Conservation (phyloP, 2,113 vertebrate genomes). For the Mus pahari region DNA sequence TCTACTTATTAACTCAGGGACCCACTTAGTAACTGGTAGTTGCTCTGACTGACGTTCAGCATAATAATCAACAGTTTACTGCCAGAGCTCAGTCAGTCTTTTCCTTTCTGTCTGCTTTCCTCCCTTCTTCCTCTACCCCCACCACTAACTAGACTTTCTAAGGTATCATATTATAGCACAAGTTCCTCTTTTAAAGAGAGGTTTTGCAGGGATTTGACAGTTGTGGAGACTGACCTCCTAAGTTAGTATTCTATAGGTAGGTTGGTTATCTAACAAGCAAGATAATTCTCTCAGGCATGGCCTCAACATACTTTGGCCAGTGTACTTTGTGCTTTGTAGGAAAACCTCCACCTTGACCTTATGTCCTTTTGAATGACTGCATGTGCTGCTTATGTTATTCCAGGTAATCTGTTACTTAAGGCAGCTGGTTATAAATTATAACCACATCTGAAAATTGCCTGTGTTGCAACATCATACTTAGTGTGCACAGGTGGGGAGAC, state of each 20-base stretch:
- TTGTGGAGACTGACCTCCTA: neutral
- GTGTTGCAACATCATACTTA: neutral
- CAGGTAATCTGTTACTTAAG: neutral
- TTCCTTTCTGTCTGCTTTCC: neutral
- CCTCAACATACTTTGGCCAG: neutral
- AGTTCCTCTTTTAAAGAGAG: neutral
- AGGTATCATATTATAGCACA: neutral
- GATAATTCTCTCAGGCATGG: neutral
- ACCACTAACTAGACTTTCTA: neutral
- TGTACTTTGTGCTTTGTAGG: conserved; percentile 7
- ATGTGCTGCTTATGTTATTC: neutral
- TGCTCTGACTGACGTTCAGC: neutral
- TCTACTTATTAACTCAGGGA: neutral
- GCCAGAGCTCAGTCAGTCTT: neutral
- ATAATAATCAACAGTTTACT: neutral
- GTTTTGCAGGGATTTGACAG: neutral
- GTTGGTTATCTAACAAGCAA: neutral
- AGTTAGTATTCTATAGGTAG: neutral
- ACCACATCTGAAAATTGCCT: neutral
- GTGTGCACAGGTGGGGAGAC: neutral
- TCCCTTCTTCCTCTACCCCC: neutral
- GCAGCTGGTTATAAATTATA: neutral
- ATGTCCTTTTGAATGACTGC: neutral
- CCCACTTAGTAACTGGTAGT: neutral
- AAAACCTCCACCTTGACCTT: neutral